Evolutionary conservation across 2,888 invertebrate genomes (phyloP).

Genomic region (Andrena praecox): DNA sequence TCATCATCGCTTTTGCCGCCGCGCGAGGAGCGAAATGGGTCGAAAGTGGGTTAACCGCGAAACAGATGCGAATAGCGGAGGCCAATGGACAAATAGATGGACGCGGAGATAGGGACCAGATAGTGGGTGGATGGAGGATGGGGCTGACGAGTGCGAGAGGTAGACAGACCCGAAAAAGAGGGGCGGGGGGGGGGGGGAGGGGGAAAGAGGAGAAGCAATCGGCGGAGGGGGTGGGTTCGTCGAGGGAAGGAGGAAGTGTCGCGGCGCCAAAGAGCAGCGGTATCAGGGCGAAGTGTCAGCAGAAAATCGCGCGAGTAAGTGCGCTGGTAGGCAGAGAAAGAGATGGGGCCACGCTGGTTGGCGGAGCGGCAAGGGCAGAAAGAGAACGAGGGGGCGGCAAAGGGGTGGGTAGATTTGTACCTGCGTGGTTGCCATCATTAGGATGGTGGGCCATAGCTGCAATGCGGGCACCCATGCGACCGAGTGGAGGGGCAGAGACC

Average conservation of each 20-base stretch:
- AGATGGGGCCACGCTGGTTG: constrained; percentile 34
- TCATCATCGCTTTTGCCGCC: constrained; percentile 43
- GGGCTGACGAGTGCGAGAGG: constrained; percentile 3
- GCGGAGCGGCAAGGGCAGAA: constrained; percentile 49
- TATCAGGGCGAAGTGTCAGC: constrained; percentile 75
- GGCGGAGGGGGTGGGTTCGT: constrained; percentile 34
- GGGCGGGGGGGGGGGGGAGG: not conserved
- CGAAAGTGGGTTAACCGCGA: constrained; percentile 72
- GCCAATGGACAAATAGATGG: constrained; percentile 42
- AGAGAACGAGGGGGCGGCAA: constrained; percentile 47
- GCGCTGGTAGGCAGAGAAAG: constrained; percentile 12
- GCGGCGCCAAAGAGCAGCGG: constrained; percentile 58
- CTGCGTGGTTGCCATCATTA: constrained; percentile 83
- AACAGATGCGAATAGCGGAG: constrained; percentile 58
- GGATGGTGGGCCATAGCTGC: constrained; percentile 83
- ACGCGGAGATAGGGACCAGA: constrained; percentile 18
- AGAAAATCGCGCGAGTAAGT: constrained; percentile 71
- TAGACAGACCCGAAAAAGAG: not conserved
- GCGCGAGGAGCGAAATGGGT: constrained; percentile 58
- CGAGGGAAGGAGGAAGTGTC: constrained; percentile 59
- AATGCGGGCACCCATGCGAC: constrained; percentile 82
- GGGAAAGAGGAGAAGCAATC: not conserved
- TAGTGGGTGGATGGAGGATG: not conserved
- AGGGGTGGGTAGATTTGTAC: constrained; percentile 77
- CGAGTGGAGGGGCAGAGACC: constrained; percentile 64